Percentiles rank a stretch among this genome's conserved stretches.
Conservation (phyloP, 1,140 invertebrate genomes). For the Lithobius niger region DNA sequence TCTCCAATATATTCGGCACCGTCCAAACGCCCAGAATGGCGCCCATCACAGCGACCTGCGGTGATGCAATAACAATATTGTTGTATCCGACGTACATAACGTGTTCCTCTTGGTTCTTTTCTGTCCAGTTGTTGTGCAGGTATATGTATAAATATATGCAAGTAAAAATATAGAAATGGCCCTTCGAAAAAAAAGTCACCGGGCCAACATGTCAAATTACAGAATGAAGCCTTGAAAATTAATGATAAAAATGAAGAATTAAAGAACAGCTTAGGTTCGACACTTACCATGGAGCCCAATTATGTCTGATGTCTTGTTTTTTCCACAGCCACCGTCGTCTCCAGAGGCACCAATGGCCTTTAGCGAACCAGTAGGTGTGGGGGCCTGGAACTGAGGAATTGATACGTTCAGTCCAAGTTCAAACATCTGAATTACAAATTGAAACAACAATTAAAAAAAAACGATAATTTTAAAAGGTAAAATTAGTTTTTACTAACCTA, state of each 20-base stretch:
- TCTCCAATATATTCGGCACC: no score
- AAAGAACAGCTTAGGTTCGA: no score
- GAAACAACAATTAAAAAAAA: no score
- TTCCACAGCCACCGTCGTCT: constrained; percentile 15
- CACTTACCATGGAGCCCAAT: constrained; percentile 41
- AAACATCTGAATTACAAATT: no score
- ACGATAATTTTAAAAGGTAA: no score
- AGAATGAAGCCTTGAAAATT: neutral
- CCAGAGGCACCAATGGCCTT: neutral
- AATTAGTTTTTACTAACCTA: no score
- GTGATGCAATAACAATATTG: no score
- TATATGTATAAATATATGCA: neutral
- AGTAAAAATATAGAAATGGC: neutral
- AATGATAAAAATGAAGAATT: no score
- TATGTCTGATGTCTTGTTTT: constrained; percentile 37
- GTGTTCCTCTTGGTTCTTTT: neutral
- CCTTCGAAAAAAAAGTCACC: neutral
- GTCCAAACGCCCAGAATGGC: no score
- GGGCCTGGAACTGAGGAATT: constrained; percentile 57
- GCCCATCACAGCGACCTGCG: no score
- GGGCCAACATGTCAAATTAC: neutral
- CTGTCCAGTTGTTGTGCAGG: neutral
- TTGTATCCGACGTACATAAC: no score
- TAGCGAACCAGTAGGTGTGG: constrained; percentile 60
- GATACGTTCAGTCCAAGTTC: no score